Conservation (phyloP, 2,888 invertebrate genomes). For the Alloplasta piceator region DNA sequence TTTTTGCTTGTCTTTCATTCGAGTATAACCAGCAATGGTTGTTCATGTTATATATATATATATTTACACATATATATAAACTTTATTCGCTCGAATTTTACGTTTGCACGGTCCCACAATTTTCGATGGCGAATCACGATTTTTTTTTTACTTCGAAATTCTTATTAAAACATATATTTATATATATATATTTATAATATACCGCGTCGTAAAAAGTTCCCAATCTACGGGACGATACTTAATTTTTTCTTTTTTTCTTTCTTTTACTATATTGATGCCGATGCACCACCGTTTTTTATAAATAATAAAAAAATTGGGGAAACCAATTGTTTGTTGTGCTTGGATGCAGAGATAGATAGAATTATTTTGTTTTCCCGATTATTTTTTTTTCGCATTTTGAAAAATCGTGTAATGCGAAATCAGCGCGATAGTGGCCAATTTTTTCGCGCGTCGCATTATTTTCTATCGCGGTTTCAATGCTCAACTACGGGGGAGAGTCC, state of each 20-base stretch:
- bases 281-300: slow-evolving; percentile 65
- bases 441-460: slow-evolving; percentile 49
- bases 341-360: neutral
- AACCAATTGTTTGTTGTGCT: slow-evolving; percentile 31
- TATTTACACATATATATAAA: slow-evolving; percentile 19
- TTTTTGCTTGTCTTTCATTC: slow-evolving; percentile 61
- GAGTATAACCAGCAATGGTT: slow-evolving; percentile 42
- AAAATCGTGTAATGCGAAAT: slow-evolving; percentile 39
- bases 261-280: slow-evolving; percentile 69
- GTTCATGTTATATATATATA: neutral
- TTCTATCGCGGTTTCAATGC: slow-evolving; percentile 52
- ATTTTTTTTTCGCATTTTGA: neutral
- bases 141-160: slow-evolving; percentile 47
- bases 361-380: neutral
- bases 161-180: no score
- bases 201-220: slow-evolving; percentile 55
- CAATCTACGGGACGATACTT: slow-evolving; percentile 55
- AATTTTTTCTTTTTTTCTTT: slow-evolving; percentile 31
- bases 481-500: slow-evolving; percentile 67
- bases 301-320: slow-evolving; percentile 54
- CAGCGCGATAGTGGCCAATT: slow-evolving; percentile 63
- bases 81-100: slow-evolving; percentile 64
- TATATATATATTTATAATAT: slow-evolving; percentile 58
- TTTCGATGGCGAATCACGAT: slow-evolving; percentile 64
- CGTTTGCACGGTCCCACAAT: slow-evolving; percentile 70